phyloP scores from a whole-genome alignment of 1,140 invertebrate species.

The Brachionus plicatilis region DNA sequence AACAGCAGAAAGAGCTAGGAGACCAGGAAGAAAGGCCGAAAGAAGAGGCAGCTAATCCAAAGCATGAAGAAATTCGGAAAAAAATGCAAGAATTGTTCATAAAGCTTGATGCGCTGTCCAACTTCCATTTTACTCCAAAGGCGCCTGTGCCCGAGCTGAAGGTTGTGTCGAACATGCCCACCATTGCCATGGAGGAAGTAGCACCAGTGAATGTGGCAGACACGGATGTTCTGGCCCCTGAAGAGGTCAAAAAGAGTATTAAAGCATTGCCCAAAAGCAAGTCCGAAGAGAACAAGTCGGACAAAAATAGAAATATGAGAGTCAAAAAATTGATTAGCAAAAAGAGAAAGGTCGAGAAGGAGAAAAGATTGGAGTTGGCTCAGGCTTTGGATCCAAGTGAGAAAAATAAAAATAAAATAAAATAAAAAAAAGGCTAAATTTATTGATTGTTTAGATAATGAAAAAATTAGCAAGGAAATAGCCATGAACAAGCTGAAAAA shows the following conservation, averaged over 20 bases:
- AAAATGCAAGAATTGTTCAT: slow-evolving; percentile 72
- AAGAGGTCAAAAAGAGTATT: slow-evolving; percentile 73
- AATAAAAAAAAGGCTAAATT: background rate
- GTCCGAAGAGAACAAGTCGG: slow-evolving; percentile 18
- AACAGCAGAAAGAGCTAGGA: slow-evolving; percentile 48
- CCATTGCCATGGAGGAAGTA: slow-evolving; percentile 90
- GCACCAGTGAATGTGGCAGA: slow-evolving; percentile 77
- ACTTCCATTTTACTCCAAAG: slow-evolving; percentile 89
- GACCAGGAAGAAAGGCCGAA: slow-evolving; percentile 54
- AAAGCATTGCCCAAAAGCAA: slow-evolving; percentile 31
- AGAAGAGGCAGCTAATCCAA: slow-evolving; percentile 62
- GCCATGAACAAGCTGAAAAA: slow-evolving; percentile 37
- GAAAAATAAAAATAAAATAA: background rate
- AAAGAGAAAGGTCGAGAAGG: background rate
- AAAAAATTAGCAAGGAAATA: slow-evolving; percentile 25
- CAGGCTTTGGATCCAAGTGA: slow-evolving; percentile 34
- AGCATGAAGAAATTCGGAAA: slow-evolving; percentile 67
- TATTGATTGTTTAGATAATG: slow-evolving; percentile 13
- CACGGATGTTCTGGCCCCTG: slow-evolving; percentile 78
- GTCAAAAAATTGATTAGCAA: slow-evolving; percentile 29
- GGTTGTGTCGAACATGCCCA: slow-evolving; percentile 82
- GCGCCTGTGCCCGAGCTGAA: slow-evolving; percentile 73
- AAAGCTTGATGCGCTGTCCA: slow-evolving; percentile 83
- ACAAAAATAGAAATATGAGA: slow-evolving; percentile 33
- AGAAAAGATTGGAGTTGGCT: slow-evolving; percentile 11